phyloP scores from a whole-genome alignment of 2,113 vertebrate genomes.

The Brachypodius melanocephalos region DNA sequence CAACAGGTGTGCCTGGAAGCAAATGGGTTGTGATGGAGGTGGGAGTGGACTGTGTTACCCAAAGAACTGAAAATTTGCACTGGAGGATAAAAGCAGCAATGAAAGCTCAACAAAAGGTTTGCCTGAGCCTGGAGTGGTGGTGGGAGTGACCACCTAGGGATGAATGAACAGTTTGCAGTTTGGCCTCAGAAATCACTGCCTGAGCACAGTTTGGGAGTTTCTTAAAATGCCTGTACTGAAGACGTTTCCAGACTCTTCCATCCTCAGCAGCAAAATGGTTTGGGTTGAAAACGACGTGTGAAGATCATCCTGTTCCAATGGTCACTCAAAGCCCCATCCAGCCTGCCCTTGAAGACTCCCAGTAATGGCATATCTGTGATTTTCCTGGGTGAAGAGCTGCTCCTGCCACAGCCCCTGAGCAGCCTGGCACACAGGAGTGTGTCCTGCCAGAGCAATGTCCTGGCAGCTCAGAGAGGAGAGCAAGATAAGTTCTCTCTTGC shows the following conservation, averaged over 20 bases:
- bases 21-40: neutral
- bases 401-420: neutral
- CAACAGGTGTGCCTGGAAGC: neutral
- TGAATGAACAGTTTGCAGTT: neutral
- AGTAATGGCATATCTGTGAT: neutral
- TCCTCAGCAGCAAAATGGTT: neutral
- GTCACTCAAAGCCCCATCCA: neutral
- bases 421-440: accelerated
- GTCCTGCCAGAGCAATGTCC: neutral
- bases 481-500: neutral
- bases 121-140: neutral
- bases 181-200: neutral
- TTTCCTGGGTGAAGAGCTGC: neutral
- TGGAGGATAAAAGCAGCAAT: neutral
- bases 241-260: neutral
- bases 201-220: neutral
- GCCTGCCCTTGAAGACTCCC: neutral
- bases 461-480: neutral
- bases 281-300: neutral
- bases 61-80: neutral
- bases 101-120: neutral
- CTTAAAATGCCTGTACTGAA: neutral
- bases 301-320: neutral
- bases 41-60: neutral
- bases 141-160: neutral